Base-by-base conservation (phyloP, 1,140 invertebrate species). In the Caerostris extrusa region DNA sequence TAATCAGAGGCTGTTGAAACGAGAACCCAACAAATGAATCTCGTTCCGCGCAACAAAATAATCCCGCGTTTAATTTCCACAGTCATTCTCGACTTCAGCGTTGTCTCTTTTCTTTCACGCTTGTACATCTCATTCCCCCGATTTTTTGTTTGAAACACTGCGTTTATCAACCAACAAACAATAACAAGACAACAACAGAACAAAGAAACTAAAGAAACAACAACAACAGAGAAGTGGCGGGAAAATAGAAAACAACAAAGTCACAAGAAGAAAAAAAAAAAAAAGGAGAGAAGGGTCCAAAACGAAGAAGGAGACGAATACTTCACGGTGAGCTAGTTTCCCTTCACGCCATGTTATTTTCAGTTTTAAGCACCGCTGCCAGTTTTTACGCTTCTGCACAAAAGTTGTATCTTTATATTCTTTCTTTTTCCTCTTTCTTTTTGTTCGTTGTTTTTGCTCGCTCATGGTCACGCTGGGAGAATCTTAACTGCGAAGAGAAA, bases 391-490 rank as follows among this genome's bases (percentile, higher is more conserved):
- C 87, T 57, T 50, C 19, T 87, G 85, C 85, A 87, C 85, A 61
- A 64, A 64, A 87, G 58, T 64, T 87, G 34, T 64, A 53, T 60
- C 34, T 89, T 55, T 61, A 55, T 89, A 34, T 71, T 19, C 14
- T 89, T 71, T 34, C 34, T 34, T 34, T 34, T 34, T 34, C 34
- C 55, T 83, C 50, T 17, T 12, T 83, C 55, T 56, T 5, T 53
- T 50, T n/a, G 6, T 56, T 83, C 7, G 60, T 90, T 90, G 50
- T 90, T 90, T 90, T 90, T 90, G 60, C 60, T 90, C 87, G 87
- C 87, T 90, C 53, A 90, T 71, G 87, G 87, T 90, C 87, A 90
- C 67, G 87, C 87, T 90, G 67, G 61, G 87, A 90, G 87, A 90
- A 71, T 90, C 87, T 90, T 90, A 90, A 90, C 87, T 90, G 61